These are phyloP conservation scores for Rhingia rostrata DNA, from an alignment of 2,888 invertebrate species.

Conservation along the genomic window DNA sequence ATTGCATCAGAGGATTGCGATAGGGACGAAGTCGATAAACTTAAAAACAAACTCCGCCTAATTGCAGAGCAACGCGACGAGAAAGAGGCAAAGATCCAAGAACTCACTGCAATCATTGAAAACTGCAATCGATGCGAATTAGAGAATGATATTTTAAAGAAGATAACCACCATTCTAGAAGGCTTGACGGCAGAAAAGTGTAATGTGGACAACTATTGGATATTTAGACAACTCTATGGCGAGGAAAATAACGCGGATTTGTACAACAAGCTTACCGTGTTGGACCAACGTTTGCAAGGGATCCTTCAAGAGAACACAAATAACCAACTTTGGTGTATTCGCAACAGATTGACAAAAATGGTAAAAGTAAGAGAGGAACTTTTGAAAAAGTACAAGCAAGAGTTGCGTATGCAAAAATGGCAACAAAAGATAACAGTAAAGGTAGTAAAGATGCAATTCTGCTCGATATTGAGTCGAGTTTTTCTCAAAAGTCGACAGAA, in stretches of 20 bases:
- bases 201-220: slow-evolving; percentile 15
- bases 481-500: slow-evolving; percentile 75
- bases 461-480: slow-evolving; percentile 76
- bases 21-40: slow-evolving; percentile 48
- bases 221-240: slow-evolving; percentile 49
- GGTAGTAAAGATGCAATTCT: slow-evolving; percentile 76
- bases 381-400: slow-evolving; percentile 74
- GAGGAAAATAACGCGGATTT: slow-evolving; percentile 49
- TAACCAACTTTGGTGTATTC: not conserved
- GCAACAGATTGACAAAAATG: slow-evolving; percentile 62
- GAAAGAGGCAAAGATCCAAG: slow-evolving; percentile 75
- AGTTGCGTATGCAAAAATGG: slow-evolving; percentile 72
- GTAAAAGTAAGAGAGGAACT: slow-evolving; percentile 73
- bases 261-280: slow-evolving; percentile 21
- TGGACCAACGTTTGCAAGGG: slow-evolving; percentile 47
- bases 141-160: slow-evolving; percentile 47
- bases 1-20: not conserved
- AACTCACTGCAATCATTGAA: slow-evolving; percentile 73
- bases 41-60: slow-evolving; percentile 72
- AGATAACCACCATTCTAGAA: slow-evolving; percentile 34
- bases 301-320: slow-evolving; percentile 24
- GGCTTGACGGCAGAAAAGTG: slow-evolving; percentile 15
- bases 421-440: slow-evolving; percentile 76
- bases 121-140: slow-evolving; percentile 65
- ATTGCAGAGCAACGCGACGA: slow-evolving; percentile 73